A percentile compares a stretch with the other conserved stretches of the same genome.
Evolutionary conservation across 1,140 invertebrate species (phyloP).

Genomic region (Sitodiplosis mosellana): DNA sequence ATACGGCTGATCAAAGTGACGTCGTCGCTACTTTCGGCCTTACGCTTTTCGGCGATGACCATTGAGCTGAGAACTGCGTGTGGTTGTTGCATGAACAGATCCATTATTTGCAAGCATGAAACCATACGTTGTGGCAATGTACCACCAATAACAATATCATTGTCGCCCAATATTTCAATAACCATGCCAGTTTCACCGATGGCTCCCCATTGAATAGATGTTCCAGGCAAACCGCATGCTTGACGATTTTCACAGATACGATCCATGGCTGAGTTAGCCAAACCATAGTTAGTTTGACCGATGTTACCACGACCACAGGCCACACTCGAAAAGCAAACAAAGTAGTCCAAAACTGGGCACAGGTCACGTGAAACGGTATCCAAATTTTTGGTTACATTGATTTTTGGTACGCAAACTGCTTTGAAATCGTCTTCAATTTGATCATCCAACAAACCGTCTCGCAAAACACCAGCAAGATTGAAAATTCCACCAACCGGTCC

Average conservation of each 20-base stretch:
- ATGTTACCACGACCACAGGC: conserved; percentile 74
- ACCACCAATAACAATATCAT: conserved; percentile 44
- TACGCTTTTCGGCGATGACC: conserved; percentile 45
- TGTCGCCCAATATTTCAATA: conserved; percentile 43
- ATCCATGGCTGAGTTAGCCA: conserved; percentile 39
- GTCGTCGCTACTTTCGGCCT: conserved; percentile 12
- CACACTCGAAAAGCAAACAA: conserved; percentile 72
- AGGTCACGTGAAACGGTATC: conserved; percentile 35
- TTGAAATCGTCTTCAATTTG: conserved; percentile 37
- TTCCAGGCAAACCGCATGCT: conserved; percentile 29
- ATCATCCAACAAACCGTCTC: conserved; percentile 40
- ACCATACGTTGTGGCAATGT: conserved; percentile 59
- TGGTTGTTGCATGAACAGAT: conserved; percentile 44
- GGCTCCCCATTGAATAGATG: conserved; percentile 38
- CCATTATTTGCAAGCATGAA: conserved; percentile 43
- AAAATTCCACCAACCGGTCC: conserved; percentile 61
- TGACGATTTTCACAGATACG: conserved; percentile 33
- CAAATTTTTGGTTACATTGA: conserved; percentile 35
- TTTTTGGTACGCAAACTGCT: conserved; percentile 37
- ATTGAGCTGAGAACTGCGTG: conserved; percentile 49
- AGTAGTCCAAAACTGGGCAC: conserved; percentile 38
- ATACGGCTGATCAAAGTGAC: conserved; percentile 47
- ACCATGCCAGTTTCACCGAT: conserved; percentile 56
- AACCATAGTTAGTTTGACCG: conserved; percentile 73
- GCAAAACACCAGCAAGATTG: conserved; percentile 56